Base-by-base conservation (phyloP, 2,888 invertebrate genomes). In the Flexamia atlantica region DNA sequence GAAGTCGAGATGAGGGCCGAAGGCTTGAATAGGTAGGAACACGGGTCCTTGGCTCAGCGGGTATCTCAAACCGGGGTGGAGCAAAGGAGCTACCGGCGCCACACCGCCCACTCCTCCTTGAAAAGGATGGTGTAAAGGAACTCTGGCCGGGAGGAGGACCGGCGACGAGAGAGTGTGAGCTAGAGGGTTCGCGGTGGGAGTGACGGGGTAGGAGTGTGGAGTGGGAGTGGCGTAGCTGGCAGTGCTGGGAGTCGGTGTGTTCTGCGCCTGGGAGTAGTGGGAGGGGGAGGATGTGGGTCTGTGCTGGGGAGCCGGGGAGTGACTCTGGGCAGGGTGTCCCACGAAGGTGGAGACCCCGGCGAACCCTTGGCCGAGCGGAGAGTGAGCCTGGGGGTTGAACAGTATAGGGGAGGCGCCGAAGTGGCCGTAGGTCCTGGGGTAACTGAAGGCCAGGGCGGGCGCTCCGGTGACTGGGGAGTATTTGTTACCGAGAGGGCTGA, bases 191-290 rank as follows among this genome's bases (percentile, higher is more conserved):
- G 57, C 50, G 1, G 79, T 57, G 17, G 79, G 32, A 32, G 32
- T 57, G 50, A 17, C 1, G 28, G 68, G 68, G 36, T 68, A 36
- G 2, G 32, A 20, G n/a, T 3, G 2, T 2, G 28, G 17, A 17
- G 76, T 23, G 9, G 74, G n/a, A 46, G 76, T 28, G 14, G 57
- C 79, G 79, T 57, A 53, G 57, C 36, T 79, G n/a, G 57, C 57
- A 3, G 79, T 79, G n/a, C 57, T 32, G 1, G 79, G 79, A 28
- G 79, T 79, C 32, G 32, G 32, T 28, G 17, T 32, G 32, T 79
- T 1, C 2, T 72, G 72, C 12, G 28, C 2, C 17, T 46, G 28
- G 3, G 17, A 2, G 28, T 23, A n/a, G 50, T 20, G 36, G 25
- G 46, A 25, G 9, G 46, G 46, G 25, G 40, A 25, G 28, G 76